A percentile compares a stretch with the other conserved stretches of the same genome.
These are phyloP conservation scores for Gortyna flavago DNA, from an alignment of 2,888 invertebrate genomes.

Conservation along the genomic window DNA sequence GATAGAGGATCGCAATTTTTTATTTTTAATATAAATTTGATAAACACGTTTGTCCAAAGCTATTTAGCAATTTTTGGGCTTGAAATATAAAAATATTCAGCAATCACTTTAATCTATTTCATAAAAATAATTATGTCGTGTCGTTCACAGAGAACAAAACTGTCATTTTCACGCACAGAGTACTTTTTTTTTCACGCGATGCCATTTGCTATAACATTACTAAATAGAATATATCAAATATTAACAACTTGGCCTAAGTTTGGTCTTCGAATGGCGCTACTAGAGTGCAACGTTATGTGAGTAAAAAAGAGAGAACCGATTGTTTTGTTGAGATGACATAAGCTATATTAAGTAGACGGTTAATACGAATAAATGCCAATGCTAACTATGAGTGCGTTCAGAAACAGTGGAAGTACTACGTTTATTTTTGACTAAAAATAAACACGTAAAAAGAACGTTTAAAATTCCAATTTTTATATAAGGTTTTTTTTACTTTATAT, in stretches of 20 bases:
- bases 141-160: slow-evolving; percentile 68
- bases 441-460: background rate
- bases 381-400: slow-evolving; percentile 62
- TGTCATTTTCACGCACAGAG: slow-evolving; percentile 78
- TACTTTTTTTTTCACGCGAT: slow-evolving; percentile 75
- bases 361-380: slow-evolving; percentile 55
- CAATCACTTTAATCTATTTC: slow-evolving; percentile 49
- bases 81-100: slow-evolving; percentile 52
- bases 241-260: slow-evolving; percentile 37
- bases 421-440: slow-evolving; percentile 31
- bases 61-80: slow-evolving; percentile 47
- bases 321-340: slow-evolving; percentile 20
- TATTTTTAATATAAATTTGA: slow-evolving; percentile 26
- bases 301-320: slow-evolving; percentile 59
- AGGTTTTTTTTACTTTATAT: background rate
- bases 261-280: slow-evolving; percentile 46
- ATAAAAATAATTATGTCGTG: slow-evolving; percentile 61
- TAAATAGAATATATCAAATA: slow-evolving; percentile 41
- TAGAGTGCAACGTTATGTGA: background rate
- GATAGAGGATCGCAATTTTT: slow-evolving; percentile 66
- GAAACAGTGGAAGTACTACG: slow-evolving; percentile 36
- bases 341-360: slow-evolving; percentile 11
- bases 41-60: slow-evolving; percentile 24
- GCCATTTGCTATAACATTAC: slow-evolving; percentile 77
- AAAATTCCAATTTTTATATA: background rate